phyloP scores from a whole-genome alignment of 2,113 vertebrate species.

The Eubucco bourcierii region DNA sequence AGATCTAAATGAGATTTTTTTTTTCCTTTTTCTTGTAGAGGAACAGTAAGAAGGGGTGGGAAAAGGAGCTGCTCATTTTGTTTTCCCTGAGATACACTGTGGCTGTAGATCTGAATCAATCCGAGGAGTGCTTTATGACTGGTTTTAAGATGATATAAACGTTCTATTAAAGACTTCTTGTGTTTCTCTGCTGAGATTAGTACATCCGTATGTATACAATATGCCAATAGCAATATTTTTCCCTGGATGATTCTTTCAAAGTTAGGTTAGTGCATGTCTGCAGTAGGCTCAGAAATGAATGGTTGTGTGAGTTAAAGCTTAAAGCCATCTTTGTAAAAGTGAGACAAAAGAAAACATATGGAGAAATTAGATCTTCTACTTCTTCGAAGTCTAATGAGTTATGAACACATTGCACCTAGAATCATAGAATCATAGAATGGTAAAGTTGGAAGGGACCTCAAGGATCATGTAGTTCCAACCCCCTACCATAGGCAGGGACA shows the following conservation, averaged over 20 bases:
- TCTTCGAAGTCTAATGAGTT: neutral
- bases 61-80: neutral
- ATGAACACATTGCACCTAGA: neutral
- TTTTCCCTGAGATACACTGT: neutral
- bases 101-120: neutral
- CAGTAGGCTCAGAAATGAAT: neutral
- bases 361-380: neutral
- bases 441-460: no score
- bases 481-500: no score
- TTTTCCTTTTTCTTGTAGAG: neutral
- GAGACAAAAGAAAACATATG: neutral
- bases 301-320: neutral
- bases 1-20: slow-evolving; percentile 32
- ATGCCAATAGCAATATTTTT: neutral
- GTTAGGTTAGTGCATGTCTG: neutral
- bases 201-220: neutral
- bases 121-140: neutral
- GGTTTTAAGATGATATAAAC: neutral
- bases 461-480: no score
- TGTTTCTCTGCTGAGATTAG: neutral
- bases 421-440: no score
- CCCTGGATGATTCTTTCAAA: neutral
- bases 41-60: neutral
- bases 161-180: neutral
- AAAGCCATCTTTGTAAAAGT: neutral